A percentile compares a stretch with the other conserved stretches of the same genome.
These are phyloP conservation scores for Myzus persicae DNA, from an alignment of 1,140 invertebrate species.

Conservation along the genomic window DNA sequence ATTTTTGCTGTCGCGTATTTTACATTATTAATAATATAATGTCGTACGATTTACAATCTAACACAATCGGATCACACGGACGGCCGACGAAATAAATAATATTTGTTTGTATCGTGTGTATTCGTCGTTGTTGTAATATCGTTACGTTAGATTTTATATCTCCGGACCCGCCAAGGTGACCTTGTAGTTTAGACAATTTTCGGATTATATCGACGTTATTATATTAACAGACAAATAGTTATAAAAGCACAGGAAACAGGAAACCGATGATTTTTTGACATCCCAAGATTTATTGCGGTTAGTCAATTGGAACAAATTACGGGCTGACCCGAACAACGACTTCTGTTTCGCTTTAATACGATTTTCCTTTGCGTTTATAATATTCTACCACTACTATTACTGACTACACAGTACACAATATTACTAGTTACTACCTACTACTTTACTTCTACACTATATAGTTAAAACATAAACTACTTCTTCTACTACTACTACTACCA, in stretches of 20 bases:
- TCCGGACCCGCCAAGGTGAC: neutral
- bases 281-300: constrained; percentile 56
- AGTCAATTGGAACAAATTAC: constrained; percentile 59
- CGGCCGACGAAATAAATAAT: neutral
- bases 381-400: neutral
- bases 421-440: too few species aligned
- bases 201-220: constrained; percentile 50
- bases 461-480: neutral
- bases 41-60: neutral
- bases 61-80: neutral
- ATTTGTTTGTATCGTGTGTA: neutral
- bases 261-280: constrained; percentile 58
- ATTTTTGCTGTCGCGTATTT: neutral
- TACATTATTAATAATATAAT: neutral
- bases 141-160: neutral
- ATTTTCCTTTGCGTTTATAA: constrained; percentile 43
- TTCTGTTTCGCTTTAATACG: constrained; percentile 56
- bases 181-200: constrained; percentile 38
- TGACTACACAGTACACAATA: too few species aligned
- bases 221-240: constrained; percentile 15
- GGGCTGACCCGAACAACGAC: constrained; percentile 58
- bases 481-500: neutral
- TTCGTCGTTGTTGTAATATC: neutral
- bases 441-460: too few species aligned
- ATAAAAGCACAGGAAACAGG: constrained; percentile 58